These are phyloP conservation scores for Enteromius afrohamiltoni DNA, from an alignment of 2,797 vertebrate species.

Conservation along the genomic window DNA sequence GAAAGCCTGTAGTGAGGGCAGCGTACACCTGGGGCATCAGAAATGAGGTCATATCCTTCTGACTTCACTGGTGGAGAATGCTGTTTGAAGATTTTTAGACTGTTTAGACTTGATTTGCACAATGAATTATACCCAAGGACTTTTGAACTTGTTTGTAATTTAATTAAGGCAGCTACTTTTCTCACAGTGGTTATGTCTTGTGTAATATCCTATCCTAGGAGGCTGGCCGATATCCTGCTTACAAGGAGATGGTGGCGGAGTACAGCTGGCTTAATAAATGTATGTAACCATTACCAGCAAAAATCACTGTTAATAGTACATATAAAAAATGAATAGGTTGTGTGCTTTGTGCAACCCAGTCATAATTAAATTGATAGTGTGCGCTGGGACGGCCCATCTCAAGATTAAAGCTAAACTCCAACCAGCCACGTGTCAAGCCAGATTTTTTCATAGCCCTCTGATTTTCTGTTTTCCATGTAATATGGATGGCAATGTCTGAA, in stretches of 20 bases:
- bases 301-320: not conserved
- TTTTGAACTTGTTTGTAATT: constrained; percentile 3
- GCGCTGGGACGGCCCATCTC: constrained; percentile 1
- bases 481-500: constrained; percentile 49
- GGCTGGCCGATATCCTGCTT: constrained; percentile 93
- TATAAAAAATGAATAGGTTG: not conserved
- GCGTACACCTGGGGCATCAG: not conserved
- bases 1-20: constrained; percentile 13
- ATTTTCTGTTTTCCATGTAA: constrained; percentile 57
- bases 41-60: constrained; percentile 12
- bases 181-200: not conserved
- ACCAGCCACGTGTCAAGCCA: constrained; percentile 32
- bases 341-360: not conserved
- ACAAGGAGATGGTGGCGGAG: constrained; percentile 98
- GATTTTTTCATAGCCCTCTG: constrained; percentile 21
- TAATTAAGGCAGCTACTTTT: not conserved
- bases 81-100: not conserved
- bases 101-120: not conserved
- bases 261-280: constrained; percentile 95
- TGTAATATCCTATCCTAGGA: constrained; percentile 77
- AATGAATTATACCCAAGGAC: not conserved
- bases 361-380: constrained; percentile 8
- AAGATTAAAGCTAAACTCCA: constrained; percentile 29
- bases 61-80: constrained; percentile 13
- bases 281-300: constrained; percentile 71